phyloP scores from a whole-genome alignment of 2,113 vertebrate genomes.

The Hemiprocne comata region DNA sequence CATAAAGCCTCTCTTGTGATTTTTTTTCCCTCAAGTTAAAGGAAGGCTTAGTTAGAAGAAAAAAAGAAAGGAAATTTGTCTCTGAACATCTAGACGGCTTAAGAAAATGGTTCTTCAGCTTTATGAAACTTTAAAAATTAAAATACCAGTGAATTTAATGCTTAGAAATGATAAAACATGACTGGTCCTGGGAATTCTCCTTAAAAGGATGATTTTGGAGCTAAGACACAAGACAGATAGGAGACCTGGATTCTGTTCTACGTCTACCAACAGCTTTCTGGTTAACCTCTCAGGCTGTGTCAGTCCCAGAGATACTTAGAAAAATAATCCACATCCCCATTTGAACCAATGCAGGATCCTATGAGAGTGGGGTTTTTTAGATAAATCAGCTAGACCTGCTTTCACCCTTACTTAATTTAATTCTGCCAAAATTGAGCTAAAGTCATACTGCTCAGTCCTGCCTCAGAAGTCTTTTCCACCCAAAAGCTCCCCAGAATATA shows the following conservation, averaged over 20 bases:
- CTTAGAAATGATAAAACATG: slow-evolving; percentile 23
- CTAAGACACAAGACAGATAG: background rate
- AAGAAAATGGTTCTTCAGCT: slow-evolving; percentile 9
- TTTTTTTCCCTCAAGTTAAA: background rate
- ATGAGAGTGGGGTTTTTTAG: background rate
- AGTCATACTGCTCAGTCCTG: background rate
- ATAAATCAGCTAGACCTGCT: background rate
- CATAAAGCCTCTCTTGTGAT: slow-evolving; percentile 56
- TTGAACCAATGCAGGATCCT: background rate
- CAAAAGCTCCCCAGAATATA: background rate
- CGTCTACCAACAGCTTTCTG: background rate
- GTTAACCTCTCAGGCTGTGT: background rate
- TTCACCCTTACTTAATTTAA: background rate
- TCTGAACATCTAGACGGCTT: slow-evolving; percentile 14
- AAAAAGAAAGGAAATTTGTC: background rate
- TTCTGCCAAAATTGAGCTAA: background rate
- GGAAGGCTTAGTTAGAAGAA: background rate
- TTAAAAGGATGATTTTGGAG: background rate
- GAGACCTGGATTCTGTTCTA: slow-evolving; percentile 15
- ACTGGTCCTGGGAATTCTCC: background rate
- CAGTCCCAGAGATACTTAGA: background rate
- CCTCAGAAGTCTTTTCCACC: background rate
- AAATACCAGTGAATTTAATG: slow-evolving; percentile 28
- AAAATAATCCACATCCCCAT: background rate
- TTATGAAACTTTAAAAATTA: slow-evolving; percentile 42